Base-by-base conservation (phyloP, 2,797 vertebrate genomes). In the Protosalanx chinensis region DNA sequence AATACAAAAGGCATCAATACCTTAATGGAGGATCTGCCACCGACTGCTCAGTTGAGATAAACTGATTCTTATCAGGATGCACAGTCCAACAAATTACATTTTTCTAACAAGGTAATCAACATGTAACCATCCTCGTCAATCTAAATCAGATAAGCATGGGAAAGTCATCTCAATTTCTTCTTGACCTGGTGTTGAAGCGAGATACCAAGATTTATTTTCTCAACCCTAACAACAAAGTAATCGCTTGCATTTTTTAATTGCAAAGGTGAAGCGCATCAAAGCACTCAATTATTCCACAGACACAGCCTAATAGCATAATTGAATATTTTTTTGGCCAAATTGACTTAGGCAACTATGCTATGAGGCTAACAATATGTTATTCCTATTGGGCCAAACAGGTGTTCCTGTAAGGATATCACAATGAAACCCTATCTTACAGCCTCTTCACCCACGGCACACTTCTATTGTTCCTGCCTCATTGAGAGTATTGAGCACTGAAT, bases 361-460 rank as follows among this genome's bases (percentile, higher is more conserved):
- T 5, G 49, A 56, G 15, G 15, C 18, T 57, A 16, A 57, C 53
- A 15, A 15, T 16, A 57, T 18, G 15, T n/a, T 41, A 18, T 64
- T 53, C 72, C 59, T 58, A 51, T 51, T 58, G 69, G 59, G 5
- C 61, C 67, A 73, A 53, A 71, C 74, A 76, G 68, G 82, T 72
- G 70, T 63, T 72, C 73, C 74, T 81, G 76, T 79, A 68, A 56
- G 76, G 76, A 65, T 61, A 79, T 46, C 64, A 86, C 81, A 85
- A 79, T 79, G 81, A 86, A 87, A 81, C 73, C 72, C 67, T 72
- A 73, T 76, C 64, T 59, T 64, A 64, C 81, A 83, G 85, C 85
- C 84, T 88, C 81, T 80, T 85, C 84, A 85, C 71, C 85, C 81
- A 87, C 86, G 93, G 92, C 95, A 96, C 95, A 93, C 93, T 92